A percentile compares a stretch with the other conserved stretches of the same genome.
These are phyloP conservation scores for Lithosia quadra DNA, from an alignment of 2,888 invertebrate species.

Conservation along the genomic window DNA sequence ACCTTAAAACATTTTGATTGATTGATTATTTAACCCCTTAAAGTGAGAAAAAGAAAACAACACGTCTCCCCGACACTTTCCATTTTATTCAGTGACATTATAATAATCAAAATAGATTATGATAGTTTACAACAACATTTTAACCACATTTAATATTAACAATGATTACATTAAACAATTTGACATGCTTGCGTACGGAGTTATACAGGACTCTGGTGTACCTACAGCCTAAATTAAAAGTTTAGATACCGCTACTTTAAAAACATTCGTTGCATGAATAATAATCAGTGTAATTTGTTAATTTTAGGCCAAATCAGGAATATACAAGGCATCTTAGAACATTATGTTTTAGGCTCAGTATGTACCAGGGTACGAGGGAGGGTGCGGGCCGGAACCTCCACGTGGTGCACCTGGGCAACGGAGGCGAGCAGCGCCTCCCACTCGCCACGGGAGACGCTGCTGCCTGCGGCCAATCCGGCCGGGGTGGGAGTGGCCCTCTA, in stretches of 20 bases:
- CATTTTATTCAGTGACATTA: constrained; percentile 42
- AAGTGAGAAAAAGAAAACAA: constrained; percentile 16
- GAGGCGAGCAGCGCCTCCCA: too few relatives aligned
- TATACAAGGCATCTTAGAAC: not conserved
- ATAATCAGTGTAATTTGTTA: not conserved
- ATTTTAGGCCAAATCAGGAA: not conserved
- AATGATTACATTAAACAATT: constrained; percentile 25
- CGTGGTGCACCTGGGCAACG: too few relatives aligned
- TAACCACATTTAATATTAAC: constrained; percentile 42
- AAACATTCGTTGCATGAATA: not conserved
- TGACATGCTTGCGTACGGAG: not conserved
- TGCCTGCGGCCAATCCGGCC: too few relatives aligned
- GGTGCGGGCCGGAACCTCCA: too few relatives aligned
- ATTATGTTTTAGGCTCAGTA: too few relatives aligned
- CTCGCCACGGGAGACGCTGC: too few relatives aligned
- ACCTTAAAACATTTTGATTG: too few relatives aligned
- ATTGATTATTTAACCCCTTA: not conserved
- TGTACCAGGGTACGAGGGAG: too few relatives aligned
- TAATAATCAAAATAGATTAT: constrained; percentile 52
- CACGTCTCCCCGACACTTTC: constrained; percentile 14
- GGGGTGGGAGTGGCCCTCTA: too few relatives aligned
- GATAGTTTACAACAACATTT: constrained; percentile 43
- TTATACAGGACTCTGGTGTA: not conserved
- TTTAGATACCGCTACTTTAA: not conserved
- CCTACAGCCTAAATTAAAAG: not conserved